Evolutionary conservation across 2,113 vertebrate species (phyloP).

Genomic region (Sapayoa aenigma): DNA sequence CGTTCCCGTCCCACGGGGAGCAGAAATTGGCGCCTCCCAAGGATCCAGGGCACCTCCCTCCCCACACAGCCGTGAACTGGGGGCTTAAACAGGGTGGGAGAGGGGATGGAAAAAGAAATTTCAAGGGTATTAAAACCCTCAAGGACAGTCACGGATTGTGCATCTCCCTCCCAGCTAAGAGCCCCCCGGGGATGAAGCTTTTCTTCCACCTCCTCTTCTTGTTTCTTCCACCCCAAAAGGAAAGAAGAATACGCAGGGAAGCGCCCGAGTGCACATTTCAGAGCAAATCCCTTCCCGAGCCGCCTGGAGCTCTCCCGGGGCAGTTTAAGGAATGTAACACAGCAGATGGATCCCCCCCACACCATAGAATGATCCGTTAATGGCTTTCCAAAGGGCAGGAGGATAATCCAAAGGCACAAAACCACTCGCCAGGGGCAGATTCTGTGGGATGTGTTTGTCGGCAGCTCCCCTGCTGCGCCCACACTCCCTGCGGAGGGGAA

Average conservation of each 20-base stretch:
- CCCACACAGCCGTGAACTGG: neutral
- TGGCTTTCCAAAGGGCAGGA: neutral
- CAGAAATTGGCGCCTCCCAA: neutral
- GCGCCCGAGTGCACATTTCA: neutral
- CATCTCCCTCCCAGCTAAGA: neutral
- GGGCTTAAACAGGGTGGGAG: no score
- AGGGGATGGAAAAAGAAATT: neutral
- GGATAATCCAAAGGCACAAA: neutral
- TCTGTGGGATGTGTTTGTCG: neutral
- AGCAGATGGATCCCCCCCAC: neutral
- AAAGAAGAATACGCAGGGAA: neutral
- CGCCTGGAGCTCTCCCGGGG: accelerated
- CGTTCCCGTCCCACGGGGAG: neutral
- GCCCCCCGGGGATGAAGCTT: accelerated
- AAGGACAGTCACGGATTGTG: neutral
- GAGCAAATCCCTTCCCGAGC: neutral
- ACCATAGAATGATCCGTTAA: neutral
- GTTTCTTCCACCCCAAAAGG: neutral
- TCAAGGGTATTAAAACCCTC: neutral
- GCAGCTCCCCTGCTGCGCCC: neutral
- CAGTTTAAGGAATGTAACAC: neutral
- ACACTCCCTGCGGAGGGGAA: accelerated
- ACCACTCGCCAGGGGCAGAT: neutral
- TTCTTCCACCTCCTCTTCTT: neutral
- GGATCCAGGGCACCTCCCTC: neutral